phyloP scores from a whole-genome alignment of 1,140 invertebrate genomes.

The Drosophila repleta region DNA sequence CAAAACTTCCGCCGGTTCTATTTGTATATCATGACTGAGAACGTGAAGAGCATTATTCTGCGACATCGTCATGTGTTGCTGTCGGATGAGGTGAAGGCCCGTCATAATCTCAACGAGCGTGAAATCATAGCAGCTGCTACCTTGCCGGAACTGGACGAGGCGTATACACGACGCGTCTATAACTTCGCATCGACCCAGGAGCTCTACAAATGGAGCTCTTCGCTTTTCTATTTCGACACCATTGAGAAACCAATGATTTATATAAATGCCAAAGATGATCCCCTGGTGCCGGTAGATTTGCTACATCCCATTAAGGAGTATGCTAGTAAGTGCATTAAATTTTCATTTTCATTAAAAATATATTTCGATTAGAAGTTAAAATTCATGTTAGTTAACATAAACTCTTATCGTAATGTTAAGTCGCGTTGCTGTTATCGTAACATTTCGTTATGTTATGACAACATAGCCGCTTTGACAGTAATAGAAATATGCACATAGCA shows the following conservation, averaged over 20 bases:
- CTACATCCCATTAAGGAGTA: slow-evolving; percentile 89
- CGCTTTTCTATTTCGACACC: slow-evolving; percentile 89
- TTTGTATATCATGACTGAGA: slow-evolving; percentile 96
- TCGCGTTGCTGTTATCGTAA: slow-evolving; percentile 12
- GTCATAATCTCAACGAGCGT: slow-evolving; percentile 89
- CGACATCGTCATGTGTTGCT: slow-evolving; percentile 91
- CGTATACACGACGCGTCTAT: slow-evolving; percentile 91
- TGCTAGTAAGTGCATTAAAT: slow-evolving; percentile 87
- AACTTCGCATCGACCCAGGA: slow-evolving; percentile 91
- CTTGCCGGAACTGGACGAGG: slow-evolving; percentile 93
- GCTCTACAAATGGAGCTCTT: slow-evolving; percentile 93
- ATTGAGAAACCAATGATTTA: slow-evolving; percentile 94
- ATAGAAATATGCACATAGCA: slow-evolving; percentile 63
- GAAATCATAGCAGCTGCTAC: slow-evolving; percentile 94
- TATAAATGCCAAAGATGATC: slow-evolving; percentile 95
- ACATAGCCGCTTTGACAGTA: not conserved
- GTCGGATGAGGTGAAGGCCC: slow-evolving; percentile 89
- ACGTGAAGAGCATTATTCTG: slow-evolving; percentile 93
- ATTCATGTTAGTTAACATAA: not conserved
- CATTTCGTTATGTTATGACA: slow-evolving; percentile 5
- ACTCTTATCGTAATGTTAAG: not conserved
- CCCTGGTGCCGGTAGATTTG: slow-evolving; percentile 91
- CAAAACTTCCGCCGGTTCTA: slow-evolving; percentile 94
- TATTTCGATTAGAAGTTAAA: not conserved
- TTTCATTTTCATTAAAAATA: not conserved